Evolutionary conservation across 1,140 invertebrate species (phyloP), one percentile per base, ranked within the genome.

Genomic region (Atta cephalotes): DNA sequence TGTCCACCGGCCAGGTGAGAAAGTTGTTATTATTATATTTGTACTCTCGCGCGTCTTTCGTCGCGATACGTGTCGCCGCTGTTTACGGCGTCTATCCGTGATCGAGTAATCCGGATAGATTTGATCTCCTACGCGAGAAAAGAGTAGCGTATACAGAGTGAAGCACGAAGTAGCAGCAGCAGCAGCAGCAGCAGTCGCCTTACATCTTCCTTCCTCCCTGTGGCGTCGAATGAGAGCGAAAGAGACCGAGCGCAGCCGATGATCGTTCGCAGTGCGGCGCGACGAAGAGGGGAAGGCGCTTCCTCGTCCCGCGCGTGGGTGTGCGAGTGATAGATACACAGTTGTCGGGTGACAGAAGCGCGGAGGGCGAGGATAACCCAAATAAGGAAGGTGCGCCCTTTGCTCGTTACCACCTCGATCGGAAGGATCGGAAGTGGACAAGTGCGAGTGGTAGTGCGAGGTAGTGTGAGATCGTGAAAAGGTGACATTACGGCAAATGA

Each of bases 1-100:
- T 80, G 85, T 84, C 81, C 68, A 90, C 74, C 88, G 88, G 85
- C 56, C 88, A 82, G 85, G 79, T 65, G 31, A 63, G 89, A 81
- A 70, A 76, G 88, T 58, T 35, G 78, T 53, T 63, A 81, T 77
- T 72, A 70, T 79, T 81, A 79, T 70, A 85, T 76, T 74, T 51
- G 70, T 53, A 81, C 68, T 45, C 39, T 78, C 80, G 77, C 56
- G 68, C 86, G 82, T 84, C 78, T 16, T 6, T 76, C 74, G 88
- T 85, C 53, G 76, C 76, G 39, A 35, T 35, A 35, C 88, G 76
- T 71, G 71, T 74, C 81, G 65, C 89, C 68, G 70, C 58, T 35
- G 80, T 86, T 68, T 63, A 65, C 87, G 39, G 16, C 45, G 76
- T 80, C 84, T 35, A 28, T 51, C 18, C 18, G 65, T n/a, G 6